Conservation (phyloP, 2,797 vertebrate species). For the Hipposideros larvatus region DNA sequence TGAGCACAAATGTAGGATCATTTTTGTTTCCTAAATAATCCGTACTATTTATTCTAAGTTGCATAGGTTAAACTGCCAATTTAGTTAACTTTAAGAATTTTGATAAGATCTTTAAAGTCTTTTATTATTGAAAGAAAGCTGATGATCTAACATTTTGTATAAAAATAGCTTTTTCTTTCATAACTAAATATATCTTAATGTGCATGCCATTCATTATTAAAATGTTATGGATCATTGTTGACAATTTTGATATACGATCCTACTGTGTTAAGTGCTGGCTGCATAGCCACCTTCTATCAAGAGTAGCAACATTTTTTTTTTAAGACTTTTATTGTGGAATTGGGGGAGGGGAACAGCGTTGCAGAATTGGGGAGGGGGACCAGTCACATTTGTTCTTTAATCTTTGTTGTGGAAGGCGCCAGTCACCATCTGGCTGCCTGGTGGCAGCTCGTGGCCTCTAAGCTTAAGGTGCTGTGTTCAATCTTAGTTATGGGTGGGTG, state of each 20-base stretch:
- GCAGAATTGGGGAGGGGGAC: too few relatives aligned
- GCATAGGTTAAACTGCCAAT: background rate
- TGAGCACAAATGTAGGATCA: background rate
- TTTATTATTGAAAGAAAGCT: background rate
- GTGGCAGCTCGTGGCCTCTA: too few relatives aligned
- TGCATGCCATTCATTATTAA: slow-evolving; percentile 20
- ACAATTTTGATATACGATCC: background rate
- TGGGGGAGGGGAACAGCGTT: too few relatives aligned
- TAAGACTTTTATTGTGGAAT: too few relatives aligned
- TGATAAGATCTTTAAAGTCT: background rate
- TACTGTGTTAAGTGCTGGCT: background rate
- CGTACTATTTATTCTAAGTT: background rate
- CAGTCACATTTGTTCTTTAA: too few relatives aligned
- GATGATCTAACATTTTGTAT: background rate
- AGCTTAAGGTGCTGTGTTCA: too few relatives aligned
- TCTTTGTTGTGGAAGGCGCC: too few relatives aligned
- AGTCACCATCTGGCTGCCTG: too few relatives aligned
- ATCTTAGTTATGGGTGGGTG: too few relatives aligned
- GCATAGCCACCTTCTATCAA: background rate
- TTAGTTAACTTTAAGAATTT: background rate
- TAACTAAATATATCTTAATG: background rate
- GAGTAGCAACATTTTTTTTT: background rate
- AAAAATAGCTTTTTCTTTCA: slow-evolving; percentile 39
- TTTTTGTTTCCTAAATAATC: slow-evolving; percentile 33
- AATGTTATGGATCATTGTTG: background rate